Conservation (phyloP, 2,888 invertebrate genomes). For the Gortyna flavago region DNA sequence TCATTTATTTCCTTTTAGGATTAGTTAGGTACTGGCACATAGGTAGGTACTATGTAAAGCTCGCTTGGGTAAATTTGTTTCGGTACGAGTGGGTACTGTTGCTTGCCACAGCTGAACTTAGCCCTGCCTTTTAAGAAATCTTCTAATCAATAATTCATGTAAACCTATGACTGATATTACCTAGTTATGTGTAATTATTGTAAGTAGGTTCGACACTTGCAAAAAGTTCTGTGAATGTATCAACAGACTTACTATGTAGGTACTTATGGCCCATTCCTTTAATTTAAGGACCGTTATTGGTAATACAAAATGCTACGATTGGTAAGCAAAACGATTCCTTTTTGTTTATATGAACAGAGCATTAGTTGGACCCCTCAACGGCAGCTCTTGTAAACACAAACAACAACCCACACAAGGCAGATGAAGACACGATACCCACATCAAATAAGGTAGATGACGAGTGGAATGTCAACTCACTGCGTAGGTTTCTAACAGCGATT, state of each 20-base stretch:
- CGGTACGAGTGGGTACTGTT: not conserved
- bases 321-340: not conserved
- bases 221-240: not conserved
- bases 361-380: not conserved
- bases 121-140: not conserved
- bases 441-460: slow-evolving; percentile 3
- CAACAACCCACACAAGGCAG: slow-evolving; percentile 6
- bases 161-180: not conserved
- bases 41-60: not conserved
- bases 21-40: not conserved
- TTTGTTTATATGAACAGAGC: not conserved
- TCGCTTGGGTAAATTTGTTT: not conserved
- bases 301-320: not conserved
- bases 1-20: not conserved
- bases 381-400: not conserved
- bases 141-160: too few species aligned
- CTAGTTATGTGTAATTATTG: too few species aligned
- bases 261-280: not conserved
- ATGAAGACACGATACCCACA: not conserved
- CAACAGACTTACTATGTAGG: not conserved
- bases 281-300: not conserved
- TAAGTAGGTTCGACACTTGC: not conserved
- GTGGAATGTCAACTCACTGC: not conserved
- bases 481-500: slow-evolving; percentile 7
- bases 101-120: not conserved